phyloP scores from a whole-genome alignment of 2,113 vertebrate species.

The Anser cygnoides region DNA sequence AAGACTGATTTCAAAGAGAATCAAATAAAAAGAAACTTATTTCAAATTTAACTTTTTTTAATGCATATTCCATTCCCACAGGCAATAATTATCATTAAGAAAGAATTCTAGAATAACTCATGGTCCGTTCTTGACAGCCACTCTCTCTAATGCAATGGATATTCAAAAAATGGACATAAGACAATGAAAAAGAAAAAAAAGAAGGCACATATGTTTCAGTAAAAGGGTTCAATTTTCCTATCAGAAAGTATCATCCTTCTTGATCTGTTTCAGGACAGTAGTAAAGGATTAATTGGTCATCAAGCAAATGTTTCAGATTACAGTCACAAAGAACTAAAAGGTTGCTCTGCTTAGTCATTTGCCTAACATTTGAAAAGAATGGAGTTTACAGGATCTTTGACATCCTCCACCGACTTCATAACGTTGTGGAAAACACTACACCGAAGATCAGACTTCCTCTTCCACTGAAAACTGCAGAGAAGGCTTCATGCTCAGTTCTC shows the following conservation, averaged over 20 bases:
- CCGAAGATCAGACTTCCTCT: background rate
- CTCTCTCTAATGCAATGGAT: background rate
- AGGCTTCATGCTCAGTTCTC: background rate
- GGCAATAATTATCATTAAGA: background rate
- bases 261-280: background rate
- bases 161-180: background rate
- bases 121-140: background rate
- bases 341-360: background rate
- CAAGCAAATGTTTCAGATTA: background rate
- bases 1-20: constrained; percentile 22
- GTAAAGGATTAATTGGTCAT: background rate
- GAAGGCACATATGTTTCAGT: background rate
- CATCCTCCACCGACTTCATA: background rate
- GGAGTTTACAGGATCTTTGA: background rate
- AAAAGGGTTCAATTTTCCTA: background rate
- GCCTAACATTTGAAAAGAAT: constrained; percentile 2
- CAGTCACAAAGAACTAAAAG: background rate
- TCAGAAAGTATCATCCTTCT: background rate
- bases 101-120: background rate
- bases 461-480: background rate
- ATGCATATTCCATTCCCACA: background rate
- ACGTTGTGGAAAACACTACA: background rate
- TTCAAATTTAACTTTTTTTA: constrained; percentile 1
- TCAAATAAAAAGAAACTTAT: background rate
- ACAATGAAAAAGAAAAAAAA: background rate